Conservation (phyloP, 2,888 invertebrate species). For the Eurytoma adleriae region DNA sequence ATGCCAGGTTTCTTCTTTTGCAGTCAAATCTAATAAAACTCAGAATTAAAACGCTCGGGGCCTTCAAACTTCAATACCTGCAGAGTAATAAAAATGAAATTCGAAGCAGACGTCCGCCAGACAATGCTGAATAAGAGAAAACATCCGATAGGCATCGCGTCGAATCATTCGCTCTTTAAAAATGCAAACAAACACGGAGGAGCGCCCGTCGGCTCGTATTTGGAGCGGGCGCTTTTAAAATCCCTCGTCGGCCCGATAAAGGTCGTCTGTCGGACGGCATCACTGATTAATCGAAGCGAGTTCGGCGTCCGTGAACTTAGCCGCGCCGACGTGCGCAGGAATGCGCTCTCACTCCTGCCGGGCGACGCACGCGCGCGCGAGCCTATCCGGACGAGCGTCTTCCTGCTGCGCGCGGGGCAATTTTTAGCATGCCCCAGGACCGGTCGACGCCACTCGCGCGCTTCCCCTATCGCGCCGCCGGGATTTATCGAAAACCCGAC, state of each 20-base stretch:
- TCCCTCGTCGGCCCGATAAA: slow-evolving; percentile 14
- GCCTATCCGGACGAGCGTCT: slow-evolving; percentile 5
- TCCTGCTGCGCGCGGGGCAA: neutral
- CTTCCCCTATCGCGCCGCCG: too few relatives aligned
- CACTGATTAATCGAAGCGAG: slow-evolving; percentile 33
- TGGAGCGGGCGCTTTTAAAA: neutral
- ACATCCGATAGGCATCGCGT: too few relatives aligned
- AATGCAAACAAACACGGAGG: too few relatives aligned
- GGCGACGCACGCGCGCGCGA: neutral
- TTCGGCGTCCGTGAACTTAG: slow-evolving; percentile 28
- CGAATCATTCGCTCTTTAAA: too few relatives aligned
- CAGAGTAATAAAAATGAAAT: too few relatives aligned
- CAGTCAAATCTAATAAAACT: too few relatives aligned
- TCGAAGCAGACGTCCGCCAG: too few relatives aligned
- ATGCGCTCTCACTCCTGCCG: neutral
- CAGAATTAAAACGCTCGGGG: too few relatives aligned
- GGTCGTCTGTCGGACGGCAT: slow-evolving; percentile 38
- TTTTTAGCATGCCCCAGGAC: neutral
- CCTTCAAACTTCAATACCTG: too few relatives aligned
- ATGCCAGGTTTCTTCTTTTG: too few relatives aligned
- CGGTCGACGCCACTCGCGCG: neutral
- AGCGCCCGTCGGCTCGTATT: too few relatives aligned
- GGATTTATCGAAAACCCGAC: slow-evolving; percentile 35
- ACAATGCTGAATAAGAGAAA: too few relatives aligned
- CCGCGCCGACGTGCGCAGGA: neutral